Percentiles rank a stretch among this genome's conserved stretches.
Evolutionary conservation across 2,113 vertebrate species (phyloP).

Genomic region (Otolemur garnettii): DNA sequence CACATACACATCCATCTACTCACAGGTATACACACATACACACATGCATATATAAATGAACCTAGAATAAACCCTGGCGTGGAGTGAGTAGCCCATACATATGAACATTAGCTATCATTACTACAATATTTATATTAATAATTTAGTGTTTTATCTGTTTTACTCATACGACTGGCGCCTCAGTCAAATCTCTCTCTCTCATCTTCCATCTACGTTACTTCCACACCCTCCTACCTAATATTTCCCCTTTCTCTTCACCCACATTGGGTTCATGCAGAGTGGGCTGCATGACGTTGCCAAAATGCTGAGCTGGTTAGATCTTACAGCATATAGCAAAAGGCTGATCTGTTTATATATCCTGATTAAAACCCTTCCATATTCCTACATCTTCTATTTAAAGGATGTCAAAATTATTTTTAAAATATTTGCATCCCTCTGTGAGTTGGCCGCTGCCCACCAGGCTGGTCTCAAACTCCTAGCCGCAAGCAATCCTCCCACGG

Average conservation of each 20-base stretch:
- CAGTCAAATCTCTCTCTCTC: background rate
- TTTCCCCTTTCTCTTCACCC: background rate
- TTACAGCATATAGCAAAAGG: background rate
- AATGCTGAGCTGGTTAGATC: background rate
- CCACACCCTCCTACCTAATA: background rate
- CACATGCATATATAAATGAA: background rate
- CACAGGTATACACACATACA: background rate
- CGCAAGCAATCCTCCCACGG: no score
- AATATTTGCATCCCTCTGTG: background rate
- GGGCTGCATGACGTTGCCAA: background rate
- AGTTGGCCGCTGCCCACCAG: background rate
- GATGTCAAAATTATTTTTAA: background rate
- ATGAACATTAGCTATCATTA: background rate
- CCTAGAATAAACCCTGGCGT: background rate
- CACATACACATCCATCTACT: background rate
- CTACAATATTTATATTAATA: no score
- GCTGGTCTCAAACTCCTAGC: no score
- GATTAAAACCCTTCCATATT: background rate
- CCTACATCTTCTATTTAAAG: background rate
- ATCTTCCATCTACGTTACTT: background rate
- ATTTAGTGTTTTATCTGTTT: background rate
- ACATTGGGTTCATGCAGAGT: background rate
- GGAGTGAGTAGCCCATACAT: background rate
- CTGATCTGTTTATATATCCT: background rate
- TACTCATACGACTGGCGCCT: background rate